Conservation (phyloP, 2,888 invertebrate species). For the Drosophila antonietae region DNA sequence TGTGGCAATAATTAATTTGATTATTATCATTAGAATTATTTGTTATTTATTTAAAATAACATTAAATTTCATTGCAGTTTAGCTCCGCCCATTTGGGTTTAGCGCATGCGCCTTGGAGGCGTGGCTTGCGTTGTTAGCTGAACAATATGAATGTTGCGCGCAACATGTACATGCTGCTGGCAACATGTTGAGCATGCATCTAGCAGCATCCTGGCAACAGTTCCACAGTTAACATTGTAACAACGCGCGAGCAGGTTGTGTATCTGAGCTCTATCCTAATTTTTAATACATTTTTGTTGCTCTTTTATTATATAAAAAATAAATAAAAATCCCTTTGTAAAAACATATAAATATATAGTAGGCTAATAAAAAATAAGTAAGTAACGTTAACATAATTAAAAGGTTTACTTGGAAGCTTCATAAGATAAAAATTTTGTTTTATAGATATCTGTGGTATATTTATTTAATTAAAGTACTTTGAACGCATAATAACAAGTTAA, state of each 20-base stretch:
- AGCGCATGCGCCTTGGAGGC: slow-evolving; percentile 62
- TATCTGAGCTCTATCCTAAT: slow-evolving; percentile 43
- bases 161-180: slow-evolving; percentile 27
- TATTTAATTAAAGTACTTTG: too few relatives aligned
- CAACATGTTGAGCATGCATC: slow-evolving; percentile 38
- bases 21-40: background rate
- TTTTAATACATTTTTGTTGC: slow-evolving; percentile 56
- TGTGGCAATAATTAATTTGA: too few relatives aligned
- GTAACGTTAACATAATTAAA: slow-evolving; percentile 10
- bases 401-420: background rate
- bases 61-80: background rate
- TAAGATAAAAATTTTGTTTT: too few relatives aligned
- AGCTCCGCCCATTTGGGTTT: slow-evolving; percentile 44
- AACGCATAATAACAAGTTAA: too few relatives aligned
- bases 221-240: slow-evolving; percentile 54
- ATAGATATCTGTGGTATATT: too few relatives aligned
- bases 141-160: slow-evolving; percentile 32
- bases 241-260: slow-evolving; percentile 53
- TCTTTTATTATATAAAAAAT: slow-evolving; percentile 29
- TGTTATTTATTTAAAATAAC: background rate
- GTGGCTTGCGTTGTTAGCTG: slow-evolving; percentile 16
- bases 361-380: slow-evolving; percentile 28
- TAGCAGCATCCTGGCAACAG: slow-evolving; percentile 29
- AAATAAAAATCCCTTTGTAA: background rate
- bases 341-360: background rate